Evolutionary conservation across 2,888 invertebrate species (phyloP).

Genomic region (Drosophila kuntzei): DNA sequence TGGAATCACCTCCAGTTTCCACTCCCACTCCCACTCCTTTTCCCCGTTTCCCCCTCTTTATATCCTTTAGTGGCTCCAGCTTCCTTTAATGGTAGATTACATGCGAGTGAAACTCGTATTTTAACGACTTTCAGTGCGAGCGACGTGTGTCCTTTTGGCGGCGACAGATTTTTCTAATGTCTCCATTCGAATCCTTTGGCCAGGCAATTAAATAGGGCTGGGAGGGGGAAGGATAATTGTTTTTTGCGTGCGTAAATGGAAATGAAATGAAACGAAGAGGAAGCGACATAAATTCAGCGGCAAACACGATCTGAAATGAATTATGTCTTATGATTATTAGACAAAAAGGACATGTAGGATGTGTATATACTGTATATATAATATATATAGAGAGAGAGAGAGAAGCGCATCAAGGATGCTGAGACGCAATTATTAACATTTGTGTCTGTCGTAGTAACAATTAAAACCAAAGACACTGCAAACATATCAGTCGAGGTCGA

Average conservation of each 20-base stretch:
- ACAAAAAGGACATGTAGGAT: conserved; percentile 59
- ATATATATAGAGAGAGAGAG: conserved; percentile 2
- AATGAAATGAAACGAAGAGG: conserved; percentile 36
- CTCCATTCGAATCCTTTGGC: conserved; percentile 81
- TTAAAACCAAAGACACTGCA: conserved; percentile 63
- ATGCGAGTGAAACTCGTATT: conserved; percentile 54
- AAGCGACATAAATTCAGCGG: conserved; percentile 69
- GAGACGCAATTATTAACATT: conserved; percentile 79
- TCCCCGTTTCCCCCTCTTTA: background rate
- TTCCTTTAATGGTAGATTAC: conserved; percentile 18
- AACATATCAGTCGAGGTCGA: conserved; percentile 43
- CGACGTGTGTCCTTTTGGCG: conserved; percentile 68
- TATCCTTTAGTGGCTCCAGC: background rate
- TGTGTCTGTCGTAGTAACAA: conserved; percentile 67
- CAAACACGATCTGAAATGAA: conserved; percentile 74
- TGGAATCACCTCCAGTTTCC: conserved; percentile 12
- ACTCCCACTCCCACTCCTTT: background rate
- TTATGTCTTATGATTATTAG: conserved; percentile 79
- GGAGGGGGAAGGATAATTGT: conserved; percentile 64
- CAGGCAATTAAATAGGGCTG: conserved; percentile 73
- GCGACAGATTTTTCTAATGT: conserved; percentile 84
- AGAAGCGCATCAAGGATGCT: conserved; percentile 50
- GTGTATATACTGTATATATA: background rate
- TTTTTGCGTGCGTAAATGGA: conserved; percentile 61
- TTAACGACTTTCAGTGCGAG: conserved; percentile 59